These are phyloP conservation scores for Distichodus sexfasciatus DNA, from an alignment of 2,797 vertebrate genomes.

Conservation along the genomic window DNA sequence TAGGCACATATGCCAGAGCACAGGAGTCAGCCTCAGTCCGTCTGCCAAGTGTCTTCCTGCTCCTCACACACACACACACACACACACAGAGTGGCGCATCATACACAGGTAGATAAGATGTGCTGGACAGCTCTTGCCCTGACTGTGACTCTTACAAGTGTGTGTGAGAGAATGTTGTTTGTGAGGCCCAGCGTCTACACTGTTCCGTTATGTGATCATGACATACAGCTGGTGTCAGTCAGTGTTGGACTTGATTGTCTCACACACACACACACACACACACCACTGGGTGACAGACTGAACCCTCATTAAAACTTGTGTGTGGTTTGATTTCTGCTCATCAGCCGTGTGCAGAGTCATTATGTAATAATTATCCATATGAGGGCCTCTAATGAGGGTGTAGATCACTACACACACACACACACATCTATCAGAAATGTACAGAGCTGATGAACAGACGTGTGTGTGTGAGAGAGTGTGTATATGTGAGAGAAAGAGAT, in stretches of 20 bases:
- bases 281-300: conserved; percentile 8
- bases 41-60: conserved; percentile 43
- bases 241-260: conserved; percentile 31
- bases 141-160: conserved; percentile 21
- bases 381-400: background rate
- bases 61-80: conserved; percentile 24
- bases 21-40: conserved; percentile 25
- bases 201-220: conserved; percentile 22
- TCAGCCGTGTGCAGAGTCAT: conserved; percentile 10
- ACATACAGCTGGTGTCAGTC: conserved; percentile 41
- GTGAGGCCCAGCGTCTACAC: conserved; percentile 10
- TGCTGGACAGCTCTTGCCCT: conserved; percentile 51
- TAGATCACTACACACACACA: conserved; percentile 23
- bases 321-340: conserved; percentile 29
- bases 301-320: conserved; percentile 39
- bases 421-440: too few relatives aligned
- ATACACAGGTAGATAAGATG: conserved; percentile 11
- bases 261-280: conserved; percentile 22
- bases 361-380: conserved; percentile 28
- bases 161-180: background rate
- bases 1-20: conserved; percentile 42
- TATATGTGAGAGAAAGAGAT: too few relatives aligned
- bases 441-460: too few relatives aligned
- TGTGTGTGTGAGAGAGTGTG: too few relatives aligned
- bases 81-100: conserved; percentile 3